A percentile compares a stretch with the other conserved stretches of the same genome.
Evolutionary conservation across 2,888 invertebrate genomes (phyloP).

Genomic region (Phyto melanocephala): DNA sequence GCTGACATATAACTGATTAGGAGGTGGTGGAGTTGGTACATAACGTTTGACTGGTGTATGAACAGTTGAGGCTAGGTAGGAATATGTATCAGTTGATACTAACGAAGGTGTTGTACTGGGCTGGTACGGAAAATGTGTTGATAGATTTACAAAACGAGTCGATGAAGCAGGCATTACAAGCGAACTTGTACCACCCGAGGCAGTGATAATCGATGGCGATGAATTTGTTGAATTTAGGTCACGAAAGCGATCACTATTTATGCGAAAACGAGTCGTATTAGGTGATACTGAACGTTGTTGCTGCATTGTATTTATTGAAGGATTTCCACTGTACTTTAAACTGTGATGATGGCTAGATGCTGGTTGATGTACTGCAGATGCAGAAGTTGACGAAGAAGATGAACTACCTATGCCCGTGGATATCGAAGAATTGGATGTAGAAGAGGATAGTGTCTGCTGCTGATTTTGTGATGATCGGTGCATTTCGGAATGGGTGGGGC

Average conservation of each 20-base stretch:
- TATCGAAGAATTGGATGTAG: conserved; percentile 55
- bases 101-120: conserved; percentile 69
- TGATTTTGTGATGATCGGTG: conserved; percentile 51
- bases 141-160: conserved; percentile 68
- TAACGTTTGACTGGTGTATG: conserved; percentile 79
- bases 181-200: conserved; percentile 27
- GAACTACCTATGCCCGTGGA: conserved; percentile 47
- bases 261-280: conserved; percentile 73
- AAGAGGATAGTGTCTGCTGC: conserved; percentile 53
- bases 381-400: conserved; percentile 41
- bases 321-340: conserved; percentile 36
- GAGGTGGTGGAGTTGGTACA: conserved; percentile 78
- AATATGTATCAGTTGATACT: conserved; percentile 74
- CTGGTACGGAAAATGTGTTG: conserved; percentile 70
- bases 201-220: conserved; percentile 54
- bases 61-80: conserved; percentile 77
- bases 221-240: conserved; percentile 67
- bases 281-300: conserved; percentile 76
- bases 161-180: conserved; percentile 50
- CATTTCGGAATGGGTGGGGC: conserved; percentile 9
- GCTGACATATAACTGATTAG: conserved; percentile 68
- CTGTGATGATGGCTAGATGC: conserved; percentile 33
- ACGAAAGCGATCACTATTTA: conserved; percentile 74
- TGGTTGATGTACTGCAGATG: conserved; percentile 27
- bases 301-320: conserved; percentile 52